phyloP scores from a whole-genome alignment of 2,797 vertebrate species.

The Loriculus beryllinus region DNA sequence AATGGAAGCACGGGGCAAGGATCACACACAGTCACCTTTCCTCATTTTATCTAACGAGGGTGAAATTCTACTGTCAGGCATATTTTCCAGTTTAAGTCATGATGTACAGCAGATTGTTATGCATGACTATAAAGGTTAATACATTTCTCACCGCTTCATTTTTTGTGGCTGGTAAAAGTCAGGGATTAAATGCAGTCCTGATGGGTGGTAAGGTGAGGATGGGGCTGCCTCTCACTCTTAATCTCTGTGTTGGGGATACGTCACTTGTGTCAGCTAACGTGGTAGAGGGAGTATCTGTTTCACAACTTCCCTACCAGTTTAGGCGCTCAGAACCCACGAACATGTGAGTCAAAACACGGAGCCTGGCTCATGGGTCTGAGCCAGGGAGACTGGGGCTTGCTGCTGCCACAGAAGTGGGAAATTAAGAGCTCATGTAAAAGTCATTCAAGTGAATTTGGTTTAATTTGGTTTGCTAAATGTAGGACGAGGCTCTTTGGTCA shows the following conservation, averaged over 20 bases:
- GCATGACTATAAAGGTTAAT: conserved; percentile 39
- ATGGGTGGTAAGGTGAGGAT: neutral
- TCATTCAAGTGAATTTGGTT: neutral
- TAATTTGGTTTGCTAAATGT: neutral
- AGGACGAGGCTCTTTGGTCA: neutral
- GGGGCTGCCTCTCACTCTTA: neutral
- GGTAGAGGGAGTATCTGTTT: neutral
- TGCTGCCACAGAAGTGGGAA: neutral
- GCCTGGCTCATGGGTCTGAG: neutral
- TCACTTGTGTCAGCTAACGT: neutral
- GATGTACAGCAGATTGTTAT: conserved; percentile 40
- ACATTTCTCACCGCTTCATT: conserved; percentile 19
- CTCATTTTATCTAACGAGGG: conserved; percentile 45
- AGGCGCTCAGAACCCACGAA: neutral
- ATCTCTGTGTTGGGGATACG: neutral
- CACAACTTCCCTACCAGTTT: neutral
- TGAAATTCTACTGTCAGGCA: conserved; percentile 55
- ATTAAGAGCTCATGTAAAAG: neutral
- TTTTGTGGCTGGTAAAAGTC: neutral
- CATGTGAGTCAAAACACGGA: accelerated
- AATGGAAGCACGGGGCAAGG: neutral
- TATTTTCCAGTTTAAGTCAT: conserved; percentile 27
- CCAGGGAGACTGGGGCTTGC: neutral
- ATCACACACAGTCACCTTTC: conserved; percentile 37
- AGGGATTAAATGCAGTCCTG: neutral